Evolutionary conservation across 2,113 vertebrate species (phyloP), one percentile per base, ranked within the genome.

Genomic region (Holacanthus passer): DNA sequence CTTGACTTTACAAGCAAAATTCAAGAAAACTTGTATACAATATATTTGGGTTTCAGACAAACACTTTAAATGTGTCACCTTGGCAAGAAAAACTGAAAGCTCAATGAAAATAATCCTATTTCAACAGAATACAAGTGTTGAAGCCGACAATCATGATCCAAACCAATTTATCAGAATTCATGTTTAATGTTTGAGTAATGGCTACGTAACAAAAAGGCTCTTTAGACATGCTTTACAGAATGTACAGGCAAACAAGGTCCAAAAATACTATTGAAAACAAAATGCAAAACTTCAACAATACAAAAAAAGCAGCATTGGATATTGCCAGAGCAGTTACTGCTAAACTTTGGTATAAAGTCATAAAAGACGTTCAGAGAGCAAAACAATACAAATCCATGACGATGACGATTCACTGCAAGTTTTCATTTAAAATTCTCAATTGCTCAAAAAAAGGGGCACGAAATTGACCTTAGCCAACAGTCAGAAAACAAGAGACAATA

Each of bases 151-250:
- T 58, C 12, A 76, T 10, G 19, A 82, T 27, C 39, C 63, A 73
- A 67, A 71, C 32, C 37, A 43, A 80, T 39, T 75, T 7, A 77
- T 82, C 73, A 90, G 81, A 89, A 83, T 91, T 87, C 74, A 73
- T 82, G 82, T 95, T 95, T 95, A 94, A 93, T 94, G 83, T 94
- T 92, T 81, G 88, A 94, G 86, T 91, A 94, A 93, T 85, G 85
- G 91, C 88, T 93, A 92, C 69, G 87, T 90, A 93, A 93, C 89
- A 92, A 89, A 92, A 94, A 87, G 72, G 37, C 87, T 90, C 81
- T 93, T 93, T 90, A 88, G 79, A 94, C 93, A 95, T 95, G 94
- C 93, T 95, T 95, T 95, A 95, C 93, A 95, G 88, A 95, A 95
- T 94, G 88, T 95, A 95, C 93, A 95, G 37, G 78, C 87, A 92